Evolutionary conservation across 1,140 invertebrate species (phyloP).

Genomic region (Forficula auricularia): DNA sequence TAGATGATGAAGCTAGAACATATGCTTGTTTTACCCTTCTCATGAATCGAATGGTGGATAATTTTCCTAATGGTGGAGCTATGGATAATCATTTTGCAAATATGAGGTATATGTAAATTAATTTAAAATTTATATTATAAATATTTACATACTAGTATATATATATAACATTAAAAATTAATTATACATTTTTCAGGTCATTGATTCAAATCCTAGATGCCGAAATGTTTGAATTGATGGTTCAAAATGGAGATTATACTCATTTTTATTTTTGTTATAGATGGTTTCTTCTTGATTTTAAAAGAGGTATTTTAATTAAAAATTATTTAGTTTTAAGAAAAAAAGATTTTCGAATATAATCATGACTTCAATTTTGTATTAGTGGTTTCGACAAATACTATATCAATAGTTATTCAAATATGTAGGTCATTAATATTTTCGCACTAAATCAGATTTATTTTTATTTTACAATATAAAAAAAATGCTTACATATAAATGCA

Average conservation of each 20-base stretch:
- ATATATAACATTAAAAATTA: slow-evolving; percentile 1
- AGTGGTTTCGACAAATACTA: not conserved
- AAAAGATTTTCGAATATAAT: slow-evolving; percentile 1
- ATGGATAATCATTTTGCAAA: slow-evolving; percentile 93
- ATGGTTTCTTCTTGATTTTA: slow-evolving; percentile 70
- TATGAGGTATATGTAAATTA: slow-evolving; percentile 63
- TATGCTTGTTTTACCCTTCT: slow-evolving; percentile 80
- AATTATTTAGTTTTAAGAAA: slow-evolving; percentile 3
- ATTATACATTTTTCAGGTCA: slow-evolving; percentile 29
- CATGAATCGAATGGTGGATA: slow-evolving; percentile 76
- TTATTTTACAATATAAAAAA: too few relatives aligned
- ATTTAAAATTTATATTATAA: slow-evolving; percentile 14
- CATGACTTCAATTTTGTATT: not conserved
- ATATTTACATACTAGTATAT: too few relatives aligned
- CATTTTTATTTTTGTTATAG: slow-evolving; percentile 96
- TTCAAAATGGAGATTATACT: slow-evolving; percentile 85
- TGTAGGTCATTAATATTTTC: too few relatives aligned
- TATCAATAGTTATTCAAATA: not conserved
- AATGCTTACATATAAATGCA: too few relatives aligned
- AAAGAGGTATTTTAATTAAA: slow-evolving; percentile 37
- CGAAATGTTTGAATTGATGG: slow-evolving; percentile 86
- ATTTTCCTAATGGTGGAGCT: slow-evolving; percentile 82
- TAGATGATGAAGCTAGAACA: slow-evolving; percentile 80
- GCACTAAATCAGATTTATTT: too few relatives aligned
- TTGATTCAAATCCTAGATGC: slow-evolving; percentile 76